Evolutionary conservation across 1,140 invertebrate genomes (phyloP).

Genomic region (Lamellibrachia luymesi): DNA sequence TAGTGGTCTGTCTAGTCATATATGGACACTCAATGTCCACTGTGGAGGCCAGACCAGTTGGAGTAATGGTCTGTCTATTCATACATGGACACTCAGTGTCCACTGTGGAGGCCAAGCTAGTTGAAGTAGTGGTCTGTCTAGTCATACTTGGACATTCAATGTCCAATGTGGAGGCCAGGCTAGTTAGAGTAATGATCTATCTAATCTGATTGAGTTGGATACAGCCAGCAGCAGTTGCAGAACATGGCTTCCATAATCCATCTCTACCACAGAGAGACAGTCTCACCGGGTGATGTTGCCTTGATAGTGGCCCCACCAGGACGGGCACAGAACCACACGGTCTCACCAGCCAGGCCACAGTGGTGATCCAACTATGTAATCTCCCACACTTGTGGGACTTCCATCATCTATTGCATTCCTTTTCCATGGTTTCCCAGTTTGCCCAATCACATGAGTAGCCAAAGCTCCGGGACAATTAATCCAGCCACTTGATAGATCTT

Average conservation of each 20-base stretch:
- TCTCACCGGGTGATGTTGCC: not conserved
- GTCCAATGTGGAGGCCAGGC: not conserved
- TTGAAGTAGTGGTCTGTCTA: not conserved
- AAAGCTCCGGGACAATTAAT: not conserved
- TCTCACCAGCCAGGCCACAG: no score
- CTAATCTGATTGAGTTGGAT: not conserved
- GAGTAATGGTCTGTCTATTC: not conserved
- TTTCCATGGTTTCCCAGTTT: not conserved
- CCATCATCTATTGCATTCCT: not conserved
- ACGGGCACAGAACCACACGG: not conserved
- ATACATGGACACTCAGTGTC: not conserved
- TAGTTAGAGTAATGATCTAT: not conserved
- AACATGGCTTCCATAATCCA: not conserved
- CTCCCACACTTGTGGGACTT: not conserved
- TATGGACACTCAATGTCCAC: not conserved
- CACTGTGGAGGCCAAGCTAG: not conserved
- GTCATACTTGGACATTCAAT: not conserved
- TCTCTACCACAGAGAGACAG: not conserved
- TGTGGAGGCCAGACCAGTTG: not conserved
- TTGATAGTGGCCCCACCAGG: not conserved
- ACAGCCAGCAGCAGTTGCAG: not conserved
- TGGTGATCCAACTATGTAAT: not conserved
- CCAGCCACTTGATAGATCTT: not conserved
- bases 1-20: not conserved
- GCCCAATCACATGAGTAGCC: not conserved